Conservation (phyloP, 2,797 vertebrate species). For the Anguilla pacifica region DNA sequence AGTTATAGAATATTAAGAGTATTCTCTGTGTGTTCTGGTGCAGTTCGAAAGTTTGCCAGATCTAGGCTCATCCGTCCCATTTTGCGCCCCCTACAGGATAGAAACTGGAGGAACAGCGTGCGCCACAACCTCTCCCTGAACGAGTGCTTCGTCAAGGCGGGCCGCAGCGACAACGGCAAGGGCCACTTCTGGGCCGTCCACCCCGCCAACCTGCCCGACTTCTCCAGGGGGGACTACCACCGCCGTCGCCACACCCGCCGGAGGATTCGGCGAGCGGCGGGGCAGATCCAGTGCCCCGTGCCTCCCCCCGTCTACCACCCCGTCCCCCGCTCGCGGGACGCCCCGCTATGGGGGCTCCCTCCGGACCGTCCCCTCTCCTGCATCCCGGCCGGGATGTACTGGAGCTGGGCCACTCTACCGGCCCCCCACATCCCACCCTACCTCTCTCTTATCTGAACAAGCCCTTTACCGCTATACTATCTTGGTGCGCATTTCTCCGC, state of each 20-base stretch:
- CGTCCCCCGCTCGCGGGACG: conserved; percentile 34
- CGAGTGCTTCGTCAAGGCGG: conserved; percentile 81
- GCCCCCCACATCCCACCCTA: conserved; percentile 47
- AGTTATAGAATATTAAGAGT: background rate
- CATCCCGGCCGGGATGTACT: conserved; percentile 63
- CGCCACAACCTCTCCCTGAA: conserved; percentile 85
- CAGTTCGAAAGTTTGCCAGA: too few species aligned
- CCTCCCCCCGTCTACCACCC: conserved; percentile 48
- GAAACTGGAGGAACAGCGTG: conserved; percentile 85
- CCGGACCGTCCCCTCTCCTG: conserved; percentile 52
- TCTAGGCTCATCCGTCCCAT: background rate
- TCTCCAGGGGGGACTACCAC: conserved; percentile 79
- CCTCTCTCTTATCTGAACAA: conserved; percentile 33
- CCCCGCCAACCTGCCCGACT: conserved; percentile 77
- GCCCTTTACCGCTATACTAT: background rate
- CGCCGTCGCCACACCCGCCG: conserved; percentile 71
- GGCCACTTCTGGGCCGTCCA: conserved; percentile 86
- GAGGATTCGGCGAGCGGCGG: conserved; percentile 67
- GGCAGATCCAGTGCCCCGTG: conserved; percentile 45
- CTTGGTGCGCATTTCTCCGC: background rate
- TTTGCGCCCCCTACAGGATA: conserved; percentile 70
- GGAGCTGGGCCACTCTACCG: conserved; percentile 64
- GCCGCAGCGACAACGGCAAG: conserved; percentile 82
- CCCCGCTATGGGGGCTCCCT: conserved; percentile 65
- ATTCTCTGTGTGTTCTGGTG: too few species aligned